A percentile compares a stretch with the other conserved stretches of the same genome.
These are phyloP conservation scores for Malurus elegans DNA, from an alignment of 2,113 vertebrate species.

Conservation along the genomic window DNA sequence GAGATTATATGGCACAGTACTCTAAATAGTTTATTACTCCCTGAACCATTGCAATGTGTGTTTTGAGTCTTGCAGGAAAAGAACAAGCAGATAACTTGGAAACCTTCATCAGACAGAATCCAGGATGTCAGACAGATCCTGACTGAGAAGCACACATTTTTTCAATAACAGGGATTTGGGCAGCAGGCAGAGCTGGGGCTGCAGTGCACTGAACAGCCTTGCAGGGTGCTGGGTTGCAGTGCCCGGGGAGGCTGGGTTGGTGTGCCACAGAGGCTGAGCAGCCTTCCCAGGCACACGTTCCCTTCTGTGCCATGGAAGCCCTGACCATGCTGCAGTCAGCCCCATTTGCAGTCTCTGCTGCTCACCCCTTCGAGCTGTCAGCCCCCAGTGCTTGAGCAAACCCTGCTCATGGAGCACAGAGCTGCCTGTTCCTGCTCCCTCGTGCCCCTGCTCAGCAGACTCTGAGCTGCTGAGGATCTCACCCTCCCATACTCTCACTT, in stretches of 20 bases:
- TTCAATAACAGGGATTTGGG: neutral
- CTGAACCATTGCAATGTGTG: neutral
- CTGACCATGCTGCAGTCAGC: neutral
- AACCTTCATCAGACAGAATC: neutral
- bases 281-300: neutral
- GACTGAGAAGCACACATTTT: neutral
- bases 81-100: neutral
- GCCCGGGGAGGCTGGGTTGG: neutral
- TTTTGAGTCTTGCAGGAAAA: neutral
- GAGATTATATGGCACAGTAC: neutral
- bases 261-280: neutral
- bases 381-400: neutral
- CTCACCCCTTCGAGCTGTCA: neutral
- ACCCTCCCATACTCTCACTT: neutral
- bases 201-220: neutral
- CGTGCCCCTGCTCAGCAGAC: neutral
- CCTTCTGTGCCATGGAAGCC: neutral
- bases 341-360: neutral
- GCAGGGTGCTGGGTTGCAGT: neutral
- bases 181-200: neutral
- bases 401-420: neutral
- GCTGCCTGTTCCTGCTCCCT: neutral
- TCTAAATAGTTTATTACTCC: constrained; percentile 30
- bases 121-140: neutral
- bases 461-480: neutral